A percentile compares a stretch with the other conserved stretches of the same genome.
Evolutionary conservation across 2,113 vertebrate genomes (phyloP).

Genomic region (western clawed frog (Xenopus tropicalis)): UCB_Xtro_10.0 CM004444.2:164263501-164264000

Average conservation of each 20-base stretch:
- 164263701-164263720: background rate
- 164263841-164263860: too few species aligned
- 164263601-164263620: background rate
- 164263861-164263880: too few species aligned
- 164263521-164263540: too few species aligned
- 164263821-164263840: background rate
- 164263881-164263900: too few species aligned
- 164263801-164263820: background rate
- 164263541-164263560: too few species aligned
- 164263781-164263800: background rate
- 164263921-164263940: too few species aligned
- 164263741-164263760: background rate
- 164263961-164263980: too few species aligned
- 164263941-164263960: too few species aligned
- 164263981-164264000: too few species aligned
- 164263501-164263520: too few species aligned
- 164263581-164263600: background rate
- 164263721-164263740: background rate
- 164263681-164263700: background rate
- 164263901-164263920: too few species aligned
- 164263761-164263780: background rate
- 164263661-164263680: background rate
- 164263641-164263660: background rate
- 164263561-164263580: background rate
- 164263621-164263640: background rate